These are phyloP conservation scores for Liodrosophila aerea DNA, from an alignment of 2,888 invertebrate genomes.

Conservation along the genomic window DNA sequence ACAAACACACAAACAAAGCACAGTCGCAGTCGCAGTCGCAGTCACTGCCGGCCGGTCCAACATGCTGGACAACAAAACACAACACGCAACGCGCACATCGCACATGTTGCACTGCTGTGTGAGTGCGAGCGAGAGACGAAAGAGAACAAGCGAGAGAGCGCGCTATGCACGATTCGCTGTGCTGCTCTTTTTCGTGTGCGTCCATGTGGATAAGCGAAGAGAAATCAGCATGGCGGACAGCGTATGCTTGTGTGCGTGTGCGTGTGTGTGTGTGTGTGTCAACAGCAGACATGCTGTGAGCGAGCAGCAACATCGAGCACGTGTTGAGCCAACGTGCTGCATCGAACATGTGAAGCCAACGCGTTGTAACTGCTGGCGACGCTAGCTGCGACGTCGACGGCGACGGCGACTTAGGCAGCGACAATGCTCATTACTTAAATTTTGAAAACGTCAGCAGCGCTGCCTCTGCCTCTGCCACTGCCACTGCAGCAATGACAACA, in stretches of 20 bases:
- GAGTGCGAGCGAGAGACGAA: constrained; percentile 14
- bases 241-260: background rate
- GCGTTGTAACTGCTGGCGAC: background rate
- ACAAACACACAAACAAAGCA: too few species aligned
- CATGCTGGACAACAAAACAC: background rate
- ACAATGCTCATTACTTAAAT: constrained; percentile 34
- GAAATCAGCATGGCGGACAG: background rate
- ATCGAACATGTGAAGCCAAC: constrained; percentile 2
- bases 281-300: too few species aligned
- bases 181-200: constrained; percentile 53
- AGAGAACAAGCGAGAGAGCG: constrained; percentile 28
- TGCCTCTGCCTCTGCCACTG: constrained; percentile 11
- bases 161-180: constrained; percentile 22
- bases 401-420: background rate
- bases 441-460: constrained; percentile 27
- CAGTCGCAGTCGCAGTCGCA: too few species aligned
- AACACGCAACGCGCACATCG: too few species aligned
- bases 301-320: too few species aligned
- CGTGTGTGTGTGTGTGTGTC: constrained; percentile 6
- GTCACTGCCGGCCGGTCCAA: constrained; percentile 5
- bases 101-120: constrained; percentile 41
- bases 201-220: constrained; percentile 6
- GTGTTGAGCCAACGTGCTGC: background rate
- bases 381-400: constrained; percentile 10
- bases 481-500: constrained; percentile 12